Evolutionary conservation across 2,113 vertebrate genomes (phyloP).

Genomic region (Ceuthmochares aereus): DNA sequence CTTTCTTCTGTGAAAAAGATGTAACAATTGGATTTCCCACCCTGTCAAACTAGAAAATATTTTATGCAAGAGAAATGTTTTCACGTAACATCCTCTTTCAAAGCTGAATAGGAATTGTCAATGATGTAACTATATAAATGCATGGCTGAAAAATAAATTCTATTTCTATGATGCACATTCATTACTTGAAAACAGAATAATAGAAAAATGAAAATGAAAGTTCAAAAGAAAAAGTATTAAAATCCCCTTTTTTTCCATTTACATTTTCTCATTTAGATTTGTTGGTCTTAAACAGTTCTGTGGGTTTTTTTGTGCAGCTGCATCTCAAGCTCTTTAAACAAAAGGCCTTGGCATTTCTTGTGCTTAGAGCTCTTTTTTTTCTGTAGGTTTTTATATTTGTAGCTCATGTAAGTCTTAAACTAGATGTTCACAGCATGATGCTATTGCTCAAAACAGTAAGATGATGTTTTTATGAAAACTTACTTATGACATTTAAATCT

Average conservation of each 20-base stretch:
- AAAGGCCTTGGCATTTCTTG: neutral
- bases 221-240: neutral
- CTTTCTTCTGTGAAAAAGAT: neutral
- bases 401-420: too few relatives aligned
- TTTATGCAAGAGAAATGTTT: conserved; percentile 16
- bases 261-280: neutral
- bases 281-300: rapidly evolving
- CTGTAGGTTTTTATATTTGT: too few relatives aligned
- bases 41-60: neutral
- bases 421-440: neutral
- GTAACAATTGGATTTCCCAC: neutral
- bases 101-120: conserved; percentile 46
- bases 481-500: neutral
- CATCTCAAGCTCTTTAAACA: neutral
- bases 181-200: neutral
- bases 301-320: neutral
- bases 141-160: neutral
- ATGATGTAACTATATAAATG: conserved; percentile 29
- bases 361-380: neutral
- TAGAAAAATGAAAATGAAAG: neutral
- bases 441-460: neutral
- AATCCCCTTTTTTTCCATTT: too few relatives aligned
- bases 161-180: neutral
- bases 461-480: neutral
- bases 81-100: conserved; percentile 18